Conservation (phyloP, 2,888 invertebrate genomes). For the Drosophila longiperda region DNA sequence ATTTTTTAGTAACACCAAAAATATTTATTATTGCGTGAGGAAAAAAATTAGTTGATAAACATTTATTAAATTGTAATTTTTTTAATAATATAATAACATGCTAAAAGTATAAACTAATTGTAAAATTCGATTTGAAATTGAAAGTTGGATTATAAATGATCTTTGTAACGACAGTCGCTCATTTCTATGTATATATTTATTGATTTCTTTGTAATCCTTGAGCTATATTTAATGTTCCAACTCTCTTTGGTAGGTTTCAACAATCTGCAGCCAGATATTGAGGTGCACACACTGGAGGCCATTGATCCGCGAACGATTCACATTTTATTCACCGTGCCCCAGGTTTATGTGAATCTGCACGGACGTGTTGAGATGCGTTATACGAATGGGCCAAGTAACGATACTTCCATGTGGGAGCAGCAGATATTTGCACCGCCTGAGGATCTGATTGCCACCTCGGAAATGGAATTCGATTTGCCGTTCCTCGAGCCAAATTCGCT, state of each 20-base stretch:
- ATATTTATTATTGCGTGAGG: background rate
- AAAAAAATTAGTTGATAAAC: background rate
- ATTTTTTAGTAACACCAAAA: background rate
- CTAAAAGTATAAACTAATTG: background rate
- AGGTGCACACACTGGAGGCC: constrained; percentile 89
- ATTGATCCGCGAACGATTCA: constrained; percentile 92
- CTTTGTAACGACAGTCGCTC: background rate
- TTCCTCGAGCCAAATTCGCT: constrained; percentile 91
- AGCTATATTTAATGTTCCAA: background rate
- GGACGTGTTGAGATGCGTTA: constrained; percentile 95
- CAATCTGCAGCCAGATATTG: constrained; percentile 84
- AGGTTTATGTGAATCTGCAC: constrained; percentile 92
- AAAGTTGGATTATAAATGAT: background rate
- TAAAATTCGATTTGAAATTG: constrained; percentile 16
- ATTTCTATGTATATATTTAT: background rate
- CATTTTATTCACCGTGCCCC: constrained; percentile 92
- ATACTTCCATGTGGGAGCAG: constrained; percentile 91
- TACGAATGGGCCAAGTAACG: constrained; percentile 90
- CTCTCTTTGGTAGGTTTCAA: constrained; percentile 56
- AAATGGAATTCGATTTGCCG: constrained; percentile 93
- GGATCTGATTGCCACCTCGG: constrained; percentile 93
- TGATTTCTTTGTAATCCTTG: background rate
- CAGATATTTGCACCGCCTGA: constrained; percentile 95
- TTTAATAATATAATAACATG: background rate
- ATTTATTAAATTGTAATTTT: background rate